Conservation (phyloP, 2,888 invertebrate species). For the Hesperia comma region DNA sequence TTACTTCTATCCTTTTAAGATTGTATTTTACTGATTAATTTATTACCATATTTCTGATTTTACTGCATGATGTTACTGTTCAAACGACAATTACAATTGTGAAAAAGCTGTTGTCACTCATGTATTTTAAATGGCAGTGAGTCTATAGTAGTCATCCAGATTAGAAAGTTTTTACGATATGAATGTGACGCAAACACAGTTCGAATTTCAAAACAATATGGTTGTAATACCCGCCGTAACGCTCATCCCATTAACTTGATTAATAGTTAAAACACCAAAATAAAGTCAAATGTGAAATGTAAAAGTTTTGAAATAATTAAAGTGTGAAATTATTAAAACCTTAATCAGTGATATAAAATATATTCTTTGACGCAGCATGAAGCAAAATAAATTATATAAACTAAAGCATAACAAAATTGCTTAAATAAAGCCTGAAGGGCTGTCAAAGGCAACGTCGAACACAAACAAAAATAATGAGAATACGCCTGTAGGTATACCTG, state of each 20-base stretch:
- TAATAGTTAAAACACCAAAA: constrained; percentile 19
- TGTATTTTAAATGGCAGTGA: neutral
- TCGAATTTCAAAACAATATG: neutral
- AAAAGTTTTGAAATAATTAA: constrained; percentile 13
- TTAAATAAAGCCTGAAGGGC: neutral
- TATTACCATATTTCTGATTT: no score
- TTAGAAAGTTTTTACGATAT: constrained; percentile 4
- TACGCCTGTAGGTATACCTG: constrained; percentile 3
- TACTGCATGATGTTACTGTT: no score
- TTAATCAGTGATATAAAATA: neutral
- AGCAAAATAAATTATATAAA: neutral
- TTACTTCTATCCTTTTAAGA: no score
- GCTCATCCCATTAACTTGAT: constrained; percentile 14
- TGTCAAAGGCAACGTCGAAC: neutral
- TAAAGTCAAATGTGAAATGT: constrained; percentile 13
- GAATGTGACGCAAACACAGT: neutral
- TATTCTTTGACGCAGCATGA: neutral
- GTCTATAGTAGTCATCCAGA: neutral
- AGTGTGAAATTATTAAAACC: constrained; percentile 1
- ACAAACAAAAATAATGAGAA: constrained; percentile 7
- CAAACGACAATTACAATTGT: no score
- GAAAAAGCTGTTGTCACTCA: no score
- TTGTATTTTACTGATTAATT: no score
- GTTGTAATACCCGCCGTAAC: constrained; percentile 10
- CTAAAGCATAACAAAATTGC: neutral